Base-by-base conservation (phyloP, 1,140 invertebrate genomes). In the Hylaeus volcanicus region DNA sequence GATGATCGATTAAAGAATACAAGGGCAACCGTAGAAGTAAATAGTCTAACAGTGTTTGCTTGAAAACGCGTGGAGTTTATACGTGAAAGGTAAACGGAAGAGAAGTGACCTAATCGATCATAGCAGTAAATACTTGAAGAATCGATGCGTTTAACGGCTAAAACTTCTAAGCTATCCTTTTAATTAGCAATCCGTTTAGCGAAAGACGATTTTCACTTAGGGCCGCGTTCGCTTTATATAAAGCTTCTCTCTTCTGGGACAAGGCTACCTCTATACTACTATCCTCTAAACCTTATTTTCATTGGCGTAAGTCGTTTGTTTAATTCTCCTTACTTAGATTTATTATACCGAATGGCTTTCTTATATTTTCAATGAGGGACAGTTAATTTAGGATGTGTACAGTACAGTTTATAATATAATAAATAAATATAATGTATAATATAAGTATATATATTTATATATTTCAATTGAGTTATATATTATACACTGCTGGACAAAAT, bases 201-300 rank as follows among this genome's bases (percentile, higher is more conserved):
- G 3, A 63, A 51, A 73, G 71, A 15, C 56, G 45, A 61, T 73
- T 73, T 73, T 51, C 45, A 48, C 43, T 39, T 51, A 9, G 37
- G 0, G 2, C 26, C 53, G 5, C 37, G 15, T 26, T 9, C 6
- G 5, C 37, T 41, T 41, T 3, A 14, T 48, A 12, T 39, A 15
- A 41, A 26, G 39, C 48, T 65, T 51, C 26, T 39, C 2, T 8
- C 39, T 75, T 75, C 48, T 75, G 53, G 73, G 39, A 43, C 61
- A 75, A 56, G 73, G 61, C n/a, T 63, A 45, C n/a, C 6, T 26
- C 37, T 26, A 39, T 55, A 14, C 39, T 75, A 75, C 65, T 65
- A 55, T 14, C 8, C 37, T 26, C 14, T 3, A 15, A 64, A 45
- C 51, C 63, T 55, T 56, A 41, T 6, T 66, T 45, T 56, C 15